Conservation (phyloP, 2,888 invertebrate species). For the Lepidonotus clava region DNA sequence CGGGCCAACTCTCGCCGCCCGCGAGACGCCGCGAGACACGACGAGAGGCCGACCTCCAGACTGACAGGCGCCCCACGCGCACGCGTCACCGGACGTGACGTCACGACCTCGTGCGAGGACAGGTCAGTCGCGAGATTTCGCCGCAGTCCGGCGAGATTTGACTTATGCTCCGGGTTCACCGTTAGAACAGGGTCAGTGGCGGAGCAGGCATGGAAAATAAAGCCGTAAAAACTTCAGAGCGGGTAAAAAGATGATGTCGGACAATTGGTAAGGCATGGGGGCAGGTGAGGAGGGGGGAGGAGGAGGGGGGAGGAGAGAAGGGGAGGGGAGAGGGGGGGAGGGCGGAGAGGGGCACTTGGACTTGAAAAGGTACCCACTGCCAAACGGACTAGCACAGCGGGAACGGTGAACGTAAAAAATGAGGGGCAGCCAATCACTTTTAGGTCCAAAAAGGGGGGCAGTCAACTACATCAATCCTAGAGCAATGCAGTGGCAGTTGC, state of each 20-base stretch:
- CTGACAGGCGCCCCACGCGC: not conserved
- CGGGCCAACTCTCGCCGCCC: not conserved
- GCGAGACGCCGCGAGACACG: not conserved
- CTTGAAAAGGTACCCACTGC: too few species aligned
- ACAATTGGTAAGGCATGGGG: not conserved
- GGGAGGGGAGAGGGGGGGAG: not conserved
- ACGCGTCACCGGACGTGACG: constrained; percentile 1
- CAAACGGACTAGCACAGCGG: too few species aligned
- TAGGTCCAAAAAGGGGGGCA: too few species aligned
- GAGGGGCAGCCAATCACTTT: too few species aligned
- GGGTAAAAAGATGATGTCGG: not conserved
- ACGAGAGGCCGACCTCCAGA: not conserved
- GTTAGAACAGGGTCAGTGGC: not conserved
- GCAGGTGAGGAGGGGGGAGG: constrained; percentile 26
- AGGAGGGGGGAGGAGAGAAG: not conserved
- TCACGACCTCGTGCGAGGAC: not conserved
- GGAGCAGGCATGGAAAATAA: not conserved
- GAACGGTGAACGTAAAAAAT: too few species aligned
- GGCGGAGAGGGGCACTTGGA: not conserved
- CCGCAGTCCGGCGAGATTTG: too few species aligned
- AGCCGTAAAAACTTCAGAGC: not conserved
- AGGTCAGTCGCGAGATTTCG: too few species aligned
- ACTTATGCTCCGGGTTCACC: too few species aligned
- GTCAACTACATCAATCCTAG: too few species aligned
- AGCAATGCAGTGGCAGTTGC: too few species aligned